Evolutionary conservation across 2,113 vertebrate genomes (phyloP), one percentile per base, ranked within the genome.

Genomic region (Pluvialis apricaria): DNA sequence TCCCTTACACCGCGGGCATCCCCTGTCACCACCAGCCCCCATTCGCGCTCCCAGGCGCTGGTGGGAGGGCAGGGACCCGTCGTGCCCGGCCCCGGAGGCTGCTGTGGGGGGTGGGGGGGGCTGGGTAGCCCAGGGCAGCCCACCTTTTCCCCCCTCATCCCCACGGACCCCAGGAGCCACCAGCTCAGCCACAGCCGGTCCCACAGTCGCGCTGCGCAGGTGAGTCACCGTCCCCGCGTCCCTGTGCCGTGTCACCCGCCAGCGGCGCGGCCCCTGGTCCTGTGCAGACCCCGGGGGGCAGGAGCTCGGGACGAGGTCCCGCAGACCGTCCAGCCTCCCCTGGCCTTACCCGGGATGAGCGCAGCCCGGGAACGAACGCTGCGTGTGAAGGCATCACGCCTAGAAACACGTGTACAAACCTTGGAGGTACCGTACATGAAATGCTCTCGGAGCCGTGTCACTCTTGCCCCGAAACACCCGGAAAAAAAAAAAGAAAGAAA

Each of bases 201-300:
- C 52, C 42, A 15, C 54, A 47, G 52, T 3, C 11, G 18, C 2
- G 31, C 86, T 34, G 65, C 25, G 17, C 77, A 45, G 75, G 22
- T 25, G 29, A 57, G 22, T 12, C 2, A 62, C 22, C 0, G 44
- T 70, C 32, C 25, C 57, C 3, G 4, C 8, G 4, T 5, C 28
- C 16, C 36, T 20, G 24, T 58, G 36, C 17, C 5, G 2, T 55
- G 69, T 25, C 38, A 32, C 9, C 32, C 15, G 4, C 24, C 75
- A 32, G 34, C 51, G 52, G 20, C 31, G 11, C 18, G 11, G 36
- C 2, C 16, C 52, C 45, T 32, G 1, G 13, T 11, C 49, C 51
- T 14, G 42, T 12, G 86, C 57, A 34, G 45, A 52, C 2, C 18
- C 25, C 42, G 19, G 38, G 31, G 32, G 6, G 10, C 40, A 8